phyloP scores from a whole-genome alignment of 2,888 invertebrate genomes.

The Phlogophora meticulosa region DNA sequence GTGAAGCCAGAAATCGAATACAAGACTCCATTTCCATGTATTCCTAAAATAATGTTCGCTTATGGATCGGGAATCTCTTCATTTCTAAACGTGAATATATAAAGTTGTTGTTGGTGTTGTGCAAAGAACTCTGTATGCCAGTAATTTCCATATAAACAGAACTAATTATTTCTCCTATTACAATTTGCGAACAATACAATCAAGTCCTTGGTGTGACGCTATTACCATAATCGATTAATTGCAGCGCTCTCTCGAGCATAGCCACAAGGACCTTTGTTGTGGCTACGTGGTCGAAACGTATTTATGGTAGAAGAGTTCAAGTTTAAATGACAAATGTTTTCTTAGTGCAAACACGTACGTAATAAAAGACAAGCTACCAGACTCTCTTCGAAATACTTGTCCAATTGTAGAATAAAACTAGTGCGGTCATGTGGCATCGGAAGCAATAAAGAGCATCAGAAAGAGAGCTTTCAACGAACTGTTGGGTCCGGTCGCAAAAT shows the following conservation, averaged over 20 bases:
- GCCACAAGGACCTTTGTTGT: constrained; percentile 21
- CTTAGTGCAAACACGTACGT: neutral
- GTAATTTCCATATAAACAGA: constrained; percentile 28
- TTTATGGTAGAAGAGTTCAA: neutral
- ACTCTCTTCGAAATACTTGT: neutral
- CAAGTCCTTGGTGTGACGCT: constrained; percentile 23
- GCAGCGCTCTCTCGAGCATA: constrained; percentile 31
- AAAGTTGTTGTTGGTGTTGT: constrained; percentile 17
- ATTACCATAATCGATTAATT: constrained; percentile 52
- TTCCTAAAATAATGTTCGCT: constrained; percentile 13
- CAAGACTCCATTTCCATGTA: neutral
- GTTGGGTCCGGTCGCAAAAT: constrained; percentile 62
- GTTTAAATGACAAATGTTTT: neutral
- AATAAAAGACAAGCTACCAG: neutral
- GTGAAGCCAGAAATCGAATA: constrained; percentile 24
- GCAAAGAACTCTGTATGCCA: constrained; percentile 21
- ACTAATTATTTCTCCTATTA: constrained; percentile 36
- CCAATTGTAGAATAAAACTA: constrained; percentile 12
- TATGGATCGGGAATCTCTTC: neutral
- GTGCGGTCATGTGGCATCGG: constrained; percentile 44
- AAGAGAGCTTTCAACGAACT: constrained; percentile 63
- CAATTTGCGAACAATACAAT: constrained; percentile 40
- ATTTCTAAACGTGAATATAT: constrained; percentile 15
- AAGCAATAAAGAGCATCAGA: constrained; percentile 71
- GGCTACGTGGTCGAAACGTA: neutral